These are phyloP conservation scores for Holacanthus passer DNA, from an alignment of 2,113 vertebrate species.

Conservation along the genomic window DNA sequence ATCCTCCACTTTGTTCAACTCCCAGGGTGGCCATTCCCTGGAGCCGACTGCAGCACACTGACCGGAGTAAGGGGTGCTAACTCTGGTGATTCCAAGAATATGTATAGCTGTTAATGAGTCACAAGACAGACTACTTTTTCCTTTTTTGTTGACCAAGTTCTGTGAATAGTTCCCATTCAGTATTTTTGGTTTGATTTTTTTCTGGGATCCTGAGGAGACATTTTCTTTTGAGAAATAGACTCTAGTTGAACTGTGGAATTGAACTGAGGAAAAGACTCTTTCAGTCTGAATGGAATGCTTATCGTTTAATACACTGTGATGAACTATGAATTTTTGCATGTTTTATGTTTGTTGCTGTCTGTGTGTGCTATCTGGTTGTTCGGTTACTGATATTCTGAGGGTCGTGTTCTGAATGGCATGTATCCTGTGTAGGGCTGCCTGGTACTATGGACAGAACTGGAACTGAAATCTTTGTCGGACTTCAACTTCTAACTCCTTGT, in stretches of 20 bases:
- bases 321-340: background rate
- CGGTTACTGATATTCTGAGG: background rate
- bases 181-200: background rate
- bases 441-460: background rate
- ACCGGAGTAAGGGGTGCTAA: background rate
- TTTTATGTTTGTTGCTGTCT: background rate
- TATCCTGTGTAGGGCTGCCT: background rate
- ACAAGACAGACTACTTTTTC: background rate
- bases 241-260: background rate
- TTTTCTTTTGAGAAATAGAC: background rate
- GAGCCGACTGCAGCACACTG: background rate
- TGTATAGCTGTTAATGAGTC: background rate
- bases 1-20: background rate
- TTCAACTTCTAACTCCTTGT: background rate
- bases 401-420: background rate
- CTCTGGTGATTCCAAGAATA: background rate
- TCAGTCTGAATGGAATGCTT: background rate
- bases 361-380: background rate
- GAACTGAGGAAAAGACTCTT: background rate
- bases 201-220: background rate
- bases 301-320: too few species aligned
- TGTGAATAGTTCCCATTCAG: background rate
- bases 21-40: background rate
- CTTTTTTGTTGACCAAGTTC: background rate
- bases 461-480: background rate